Base-by-base conservation (phyloP, 2,113 vertebrate species). In the Pionites leucogaster region DNA sequence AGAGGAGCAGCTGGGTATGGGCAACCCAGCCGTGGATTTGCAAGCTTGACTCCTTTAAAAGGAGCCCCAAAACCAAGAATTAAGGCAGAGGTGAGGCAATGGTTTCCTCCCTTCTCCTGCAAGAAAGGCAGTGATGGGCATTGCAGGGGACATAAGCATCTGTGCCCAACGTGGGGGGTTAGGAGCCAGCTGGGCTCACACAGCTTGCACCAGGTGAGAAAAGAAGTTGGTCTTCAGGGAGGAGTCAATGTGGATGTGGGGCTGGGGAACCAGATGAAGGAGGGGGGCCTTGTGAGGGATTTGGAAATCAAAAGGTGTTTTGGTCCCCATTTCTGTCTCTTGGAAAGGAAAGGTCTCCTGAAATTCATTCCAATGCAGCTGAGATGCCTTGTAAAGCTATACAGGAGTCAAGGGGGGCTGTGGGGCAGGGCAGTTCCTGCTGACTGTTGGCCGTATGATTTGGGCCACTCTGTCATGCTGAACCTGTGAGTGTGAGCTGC, bases 151-250 rank as follows among this genome's bases (percentile, higher is more conserved):
- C 6, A 28, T 3, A 6, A 18, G 18, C 11, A 29, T 17, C 6
- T 74, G 17, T 59, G 31, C 24, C 39, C 15, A 23, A 53, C 31
- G 35, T 29, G 16, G 13, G 0, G 0, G 23, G 23, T 17, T 8
- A 4, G 52, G 47, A 70, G 27, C 17, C 44, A 25, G 27, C 29
- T 79, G 42, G 20, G 17, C 15, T 65, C 18, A 13, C 5, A 28
- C 77, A 39, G 13, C 33, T 79, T 19, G 23, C 3, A 29, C 24
- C 17, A 24, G 23, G 2, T 50, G 22, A 84, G 20, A 44, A 35
- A 55, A 50, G 25, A 71, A n/a, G 11, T 6, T 29, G 24, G 12
- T 70, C 31, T 75, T 23, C 25, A 64, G 25, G 33, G 50, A 67
- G 46, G n/a, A 31, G 29, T 69, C 7, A 8, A 6, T 41, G 37